Evolutionary conservation across 2,797 vertebrate species (phyloP).

Genomic region (Vespertilio murinus): DNA sequence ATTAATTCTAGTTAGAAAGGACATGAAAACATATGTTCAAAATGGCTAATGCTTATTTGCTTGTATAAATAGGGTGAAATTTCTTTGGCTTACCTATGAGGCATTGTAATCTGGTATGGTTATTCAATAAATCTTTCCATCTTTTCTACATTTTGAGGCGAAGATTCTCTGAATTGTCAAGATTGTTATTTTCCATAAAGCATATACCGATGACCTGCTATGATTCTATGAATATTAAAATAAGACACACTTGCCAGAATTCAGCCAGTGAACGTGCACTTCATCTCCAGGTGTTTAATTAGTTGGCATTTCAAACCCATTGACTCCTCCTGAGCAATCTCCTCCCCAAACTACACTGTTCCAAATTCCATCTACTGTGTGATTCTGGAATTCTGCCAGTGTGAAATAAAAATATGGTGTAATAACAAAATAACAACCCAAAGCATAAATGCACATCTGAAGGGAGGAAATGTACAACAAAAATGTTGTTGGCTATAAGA

Average conservation of each 20-base stretch:
- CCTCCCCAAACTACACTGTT: conserved; percentile 31
- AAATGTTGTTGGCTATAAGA: not conserved
- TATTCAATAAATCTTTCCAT: conserved; percentile 1
- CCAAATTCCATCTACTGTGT: conserved; percentile 31
- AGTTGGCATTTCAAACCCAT: conserved; percentile 51
- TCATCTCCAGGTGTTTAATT: conserved; percentile 65
- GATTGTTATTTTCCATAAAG: conserved; percentile 12
- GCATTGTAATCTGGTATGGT: not conserved
- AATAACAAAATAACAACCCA: conserved; percentile 26
- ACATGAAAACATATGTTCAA: not conserved
- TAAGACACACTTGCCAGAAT: conserved; percentile 34
- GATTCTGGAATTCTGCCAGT: conserved; percentile 23
- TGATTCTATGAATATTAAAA: conserved; percentile 55
- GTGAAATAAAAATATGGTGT: conserved; percentile 38
- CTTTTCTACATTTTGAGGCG: not conserved
- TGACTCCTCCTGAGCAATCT: conserved; percentile 22
- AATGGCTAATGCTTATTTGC: not conserved
- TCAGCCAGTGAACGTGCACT: conserved; percentile 8
- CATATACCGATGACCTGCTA: not conserved
- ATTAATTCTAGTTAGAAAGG: not conserved
- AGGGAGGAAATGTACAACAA: conserved; percentile 27
- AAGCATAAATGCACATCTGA: not conserved
- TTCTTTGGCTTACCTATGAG: not conserved
- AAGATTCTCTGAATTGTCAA: conserved; percentile 20
- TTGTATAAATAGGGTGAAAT: not conserved